Evolutionary conservation across 2,888 invertebrate species (phyloP).

Genomic region (Vanessa cardui): DNA sequence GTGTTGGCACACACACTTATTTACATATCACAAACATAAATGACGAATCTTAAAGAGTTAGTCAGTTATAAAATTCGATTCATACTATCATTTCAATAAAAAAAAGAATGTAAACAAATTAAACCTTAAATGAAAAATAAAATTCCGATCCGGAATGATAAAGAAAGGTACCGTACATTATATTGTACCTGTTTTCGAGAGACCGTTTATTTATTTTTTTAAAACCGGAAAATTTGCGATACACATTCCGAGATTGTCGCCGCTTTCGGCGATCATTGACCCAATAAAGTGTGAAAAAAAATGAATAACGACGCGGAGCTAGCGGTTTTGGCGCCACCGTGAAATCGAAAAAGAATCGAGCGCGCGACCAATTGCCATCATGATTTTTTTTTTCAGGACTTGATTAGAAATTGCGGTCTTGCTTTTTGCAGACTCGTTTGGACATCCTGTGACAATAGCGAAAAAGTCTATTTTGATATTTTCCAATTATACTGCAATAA

Average conservation of each 20-base stretch:
- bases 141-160: conserved; percentile 7
- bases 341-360: conserved; percentile 37
- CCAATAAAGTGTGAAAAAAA: conserved; percentile 31
- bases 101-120: not conserved
- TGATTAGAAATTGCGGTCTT: conserved; percentile 43
- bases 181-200: conserved; percentile 33
- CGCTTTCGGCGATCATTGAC: conserved; percentile 34
- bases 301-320: conserved; percentile 30
- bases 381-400: conserved; percentile 35
- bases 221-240: conserved; percentile 30
- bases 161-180: conserved; percentile 26
- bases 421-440: conserved; percentile 28
- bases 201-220: conserved; percentile 34
- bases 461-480: conserved; percentile 10
- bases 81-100: conserved; percentile 16
- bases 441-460: conserved; percentile 7
- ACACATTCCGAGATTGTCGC: conserved; percentile 34
- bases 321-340: conserved; percentile 48
- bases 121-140: no score
- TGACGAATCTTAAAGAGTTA: no score
- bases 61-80: not conserved
- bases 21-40: no score
- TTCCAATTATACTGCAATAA: conserved; percentile 9
- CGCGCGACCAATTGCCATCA: conserved; percentile 39
- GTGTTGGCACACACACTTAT: no score